phyloP scores from a whole-genome alignment of 1,140 invertebrate species.

The Drosophila auraria region DNA sequence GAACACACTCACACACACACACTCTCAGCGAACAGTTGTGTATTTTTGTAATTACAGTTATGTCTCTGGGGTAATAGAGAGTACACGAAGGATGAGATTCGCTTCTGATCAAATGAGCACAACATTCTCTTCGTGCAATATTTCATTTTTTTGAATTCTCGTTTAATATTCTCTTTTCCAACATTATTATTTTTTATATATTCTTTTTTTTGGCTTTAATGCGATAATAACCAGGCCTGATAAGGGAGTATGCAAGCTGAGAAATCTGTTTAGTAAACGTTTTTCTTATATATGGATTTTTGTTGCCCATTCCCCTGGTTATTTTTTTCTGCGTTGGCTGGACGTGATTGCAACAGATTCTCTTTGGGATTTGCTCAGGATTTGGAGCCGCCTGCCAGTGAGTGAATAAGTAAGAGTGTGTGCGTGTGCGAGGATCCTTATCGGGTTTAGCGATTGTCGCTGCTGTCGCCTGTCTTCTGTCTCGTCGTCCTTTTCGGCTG shows the following conservation, averaged over 20 bases:
- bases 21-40: slow-evolving; percentile 35
- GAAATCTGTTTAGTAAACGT: slow-evolving; percentile 45
- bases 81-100: slow-evolving; percentile 11
- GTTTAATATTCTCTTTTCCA: neutral
- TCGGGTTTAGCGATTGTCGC: slow-evolving; percentile 43
- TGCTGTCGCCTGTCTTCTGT: slow-evolving; percentile 35
- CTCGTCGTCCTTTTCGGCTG: slow-evolving; percentile 25
- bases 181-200: slow-evolving; percentile 1
- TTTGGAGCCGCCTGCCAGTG: slow-evolving; percentile 15
- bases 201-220: slow-evolving; percentile 58
- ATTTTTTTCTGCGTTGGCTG: neutral
- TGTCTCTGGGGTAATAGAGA: slow-evolving; percentile 75
- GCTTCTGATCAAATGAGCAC: slow-evolving; percentile 54
- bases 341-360: slow-evolving; percentile 72
- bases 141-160: slow-evolving; percentile 8
- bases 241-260: slow-evolving; percentile 34
- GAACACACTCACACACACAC: slow-evolving; percentile 26
- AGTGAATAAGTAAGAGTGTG: neutral
- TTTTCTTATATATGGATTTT: slow-evolving; percentile 5
- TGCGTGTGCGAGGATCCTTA: slow-evolving; percentile 34
- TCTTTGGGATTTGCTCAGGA: slow-evolving; percentile 55
- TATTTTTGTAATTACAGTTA: slow-evolving; percentile 81
- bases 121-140: slow-evolving; percentile 57
- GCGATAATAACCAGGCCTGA: slow-evolving; percentile 45
- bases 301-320: neutral